Conservation (phyloP, 2,113 vertebrate species). For the Chloebia gouldiae region DNA sequence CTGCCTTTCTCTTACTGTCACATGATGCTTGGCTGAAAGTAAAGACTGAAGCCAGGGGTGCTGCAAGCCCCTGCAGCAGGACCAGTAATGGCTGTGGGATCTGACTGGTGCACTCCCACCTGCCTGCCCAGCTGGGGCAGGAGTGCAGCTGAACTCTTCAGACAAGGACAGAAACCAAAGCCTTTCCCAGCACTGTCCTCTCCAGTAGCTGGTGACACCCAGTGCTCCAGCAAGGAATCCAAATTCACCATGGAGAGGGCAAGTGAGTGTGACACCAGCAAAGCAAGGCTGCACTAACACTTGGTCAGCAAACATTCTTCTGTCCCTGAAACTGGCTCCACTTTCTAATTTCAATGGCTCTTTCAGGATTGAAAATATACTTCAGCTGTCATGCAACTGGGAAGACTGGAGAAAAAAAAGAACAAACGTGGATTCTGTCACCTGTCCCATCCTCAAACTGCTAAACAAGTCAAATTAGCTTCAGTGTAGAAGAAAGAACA, state of each 20-base stretch:
- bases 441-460: background rate
- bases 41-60: background rate
- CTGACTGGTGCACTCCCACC: fast-evolving
- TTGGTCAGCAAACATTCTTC: background rate
- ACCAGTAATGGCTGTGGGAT: background rate
- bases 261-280: background rate
- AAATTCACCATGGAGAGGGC: background rate
- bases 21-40: background rate
- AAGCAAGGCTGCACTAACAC: background rate
- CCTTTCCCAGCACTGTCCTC: background rate
- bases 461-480: background rate
- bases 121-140: background rate
- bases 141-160: background rate
- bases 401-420: background rate
- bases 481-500: background rate
- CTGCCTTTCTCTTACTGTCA: background rate
- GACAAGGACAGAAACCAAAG: background rate
- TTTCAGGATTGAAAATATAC: background rate
- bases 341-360: background rate
- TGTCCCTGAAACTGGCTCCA: background rate
- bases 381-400: background rate
- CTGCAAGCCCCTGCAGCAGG: background rate
- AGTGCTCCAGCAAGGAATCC: background rate
- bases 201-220: background rate
- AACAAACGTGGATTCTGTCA: background rate